Percentiles rank a stretch among this genome's conserved stretches.
phyloP scores from a whole-genome alignment of 1,140 invertebrate genomes.

The Notospermus geniculatus region DNA sequence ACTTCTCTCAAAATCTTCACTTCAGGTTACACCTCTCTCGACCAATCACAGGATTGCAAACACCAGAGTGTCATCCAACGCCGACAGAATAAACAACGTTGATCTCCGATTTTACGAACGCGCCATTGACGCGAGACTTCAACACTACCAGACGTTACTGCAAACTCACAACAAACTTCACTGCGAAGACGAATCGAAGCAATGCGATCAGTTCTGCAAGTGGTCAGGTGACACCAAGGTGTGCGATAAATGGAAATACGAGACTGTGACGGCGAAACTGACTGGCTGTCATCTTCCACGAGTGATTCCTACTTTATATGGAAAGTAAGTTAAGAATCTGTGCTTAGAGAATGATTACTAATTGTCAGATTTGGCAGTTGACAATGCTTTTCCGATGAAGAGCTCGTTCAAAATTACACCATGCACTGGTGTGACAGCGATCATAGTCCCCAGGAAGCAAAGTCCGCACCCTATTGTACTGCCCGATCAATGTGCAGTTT shows the following conservation, averaged over 20 bases:
- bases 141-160: constrained; percentile 8
- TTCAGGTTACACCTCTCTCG: constrained; percentile 5
- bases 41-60: constrained; percentile 1
- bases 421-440: too few species aligned
- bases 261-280: constrained; percentile 3
- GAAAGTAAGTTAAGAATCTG: background rate
- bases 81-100: constrained; percentile 8
- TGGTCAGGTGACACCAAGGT: background rate
- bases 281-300: background rate
- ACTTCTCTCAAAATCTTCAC: too few species aligned
- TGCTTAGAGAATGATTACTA: too few species aligned
- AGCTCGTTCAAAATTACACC: too few species aligned
- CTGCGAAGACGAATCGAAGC: constrained; percentile 6
- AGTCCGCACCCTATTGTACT: too few species aligned
- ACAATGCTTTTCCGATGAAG: too few species aligned
- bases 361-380: too few species aligned
- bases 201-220: background rate
- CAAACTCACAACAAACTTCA: constrained; percentile 6
- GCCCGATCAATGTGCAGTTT: too few species aligned
- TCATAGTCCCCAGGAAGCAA: too few species aligned
- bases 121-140: background rate
- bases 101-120: constrained; percentile 2
- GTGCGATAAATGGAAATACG: background rate
- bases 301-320: background rate
- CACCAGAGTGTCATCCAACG: background rate